A percentile compares a stretch with the other conserved stretches of the same genome.
Evolutionary conservation across 2,888 invertebrate genomes (phyloP).

Genomic region (Drosophila recens): DNA sequence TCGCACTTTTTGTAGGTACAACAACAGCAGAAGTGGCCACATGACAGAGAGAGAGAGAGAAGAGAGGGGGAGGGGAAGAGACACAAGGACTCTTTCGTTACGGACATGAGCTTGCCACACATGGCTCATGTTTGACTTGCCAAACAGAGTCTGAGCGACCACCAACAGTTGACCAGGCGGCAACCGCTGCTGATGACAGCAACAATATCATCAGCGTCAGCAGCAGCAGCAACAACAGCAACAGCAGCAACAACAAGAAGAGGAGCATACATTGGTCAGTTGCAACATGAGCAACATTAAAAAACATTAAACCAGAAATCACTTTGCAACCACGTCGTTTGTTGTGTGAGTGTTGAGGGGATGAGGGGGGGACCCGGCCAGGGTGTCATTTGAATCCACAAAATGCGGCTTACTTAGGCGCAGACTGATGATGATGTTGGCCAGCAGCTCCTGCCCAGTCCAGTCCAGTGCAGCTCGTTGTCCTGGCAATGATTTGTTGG

Average conservation of each 20-base stretch:
- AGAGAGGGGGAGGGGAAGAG: neutral
- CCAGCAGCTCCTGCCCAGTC: constrained; percentile 12
- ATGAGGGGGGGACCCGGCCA: neutral
- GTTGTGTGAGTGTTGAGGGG: constrained; percentile 56
- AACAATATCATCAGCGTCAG: constrained; percentile 77
- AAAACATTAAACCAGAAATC: constrained; percentile 82
- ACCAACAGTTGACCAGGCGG: constrained; percentile 66
- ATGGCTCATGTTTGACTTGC: constrained; percentile 73
- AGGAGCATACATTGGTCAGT: constrained; percentile 37
- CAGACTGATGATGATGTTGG: constrained; percentile 74
- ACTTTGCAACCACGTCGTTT: constrained; percentile 80
- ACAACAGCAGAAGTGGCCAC: constrained; percentile 58
- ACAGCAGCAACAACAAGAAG: constrained; percentile 21
- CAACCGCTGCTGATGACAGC: constrained; percentile 81
- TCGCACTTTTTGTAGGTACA: constrained; percentile 70
- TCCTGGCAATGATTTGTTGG: constrained; percentile 77
- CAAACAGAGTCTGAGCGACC: constrained; percentile 53
- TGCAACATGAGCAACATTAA: constrained; percentile 82
- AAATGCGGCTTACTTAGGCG: constrained; percentile 81
- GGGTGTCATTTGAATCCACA: constrained; percentile 73
- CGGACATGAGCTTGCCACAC: constrained; percentile 53
- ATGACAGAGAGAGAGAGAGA: constrained; percentile 37
- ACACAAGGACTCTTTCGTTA: constrained; percentile 38
- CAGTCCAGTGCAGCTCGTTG: constrained; percentile 35
- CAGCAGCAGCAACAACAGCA: constrained; percentile 40